Percentiles rank a stretch among this genome's conserved stretches.
These are phyloP conservation scores for Spilosoma lubricipeda DNA, from an alignment of 2,888 invertebrate species.

Conservation along the genomic window DNA sequence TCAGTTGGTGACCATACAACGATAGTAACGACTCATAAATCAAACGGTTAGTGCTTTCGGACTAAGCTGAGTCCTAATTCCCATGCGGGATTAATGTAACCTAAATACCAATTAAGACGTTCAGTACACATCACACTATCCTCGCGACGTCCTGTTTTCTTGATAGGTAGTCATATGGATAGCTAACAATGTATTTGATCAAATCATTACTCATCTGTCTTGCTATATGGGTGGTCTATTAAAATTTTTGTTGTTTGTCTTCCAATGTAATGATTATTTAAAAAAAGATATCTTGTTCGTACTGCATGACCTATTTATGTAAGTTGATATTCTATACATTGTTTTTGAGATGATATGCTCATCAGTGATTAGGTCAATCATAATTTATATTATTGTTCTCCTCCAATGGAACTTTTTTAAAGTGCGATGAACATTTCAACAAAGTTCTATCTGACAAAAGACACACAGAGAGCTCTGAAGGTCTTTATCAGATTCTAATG, in stretches of 20 bases:
- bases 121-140: slow-evolving; percentile 36
- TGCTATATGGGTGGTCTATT: slow-evolving; percentile 14
- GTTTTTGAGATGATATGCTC: background rate
- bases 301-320: background rate
- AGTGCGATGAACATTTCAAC: background rate
- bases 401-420: too few species aligned
- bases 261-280: background rate
- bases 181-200: slow-evolving; percentile 16
- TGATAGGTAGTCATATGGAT: slow-evolving; percentile 37
- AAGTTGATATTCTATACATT: background rate
- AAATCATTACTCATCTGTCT: slow-evolving; percentile 11
- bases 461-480: too few species aligned
- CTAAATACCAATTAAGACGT: slow-evolving; percentile 59
- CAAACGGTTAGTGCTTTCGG: slow-evolving; percentile 59
- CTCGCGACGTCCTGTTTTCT: background rate
- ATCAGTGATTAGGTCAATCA: background rate
- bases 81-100: slow-evolving; percentile 56
- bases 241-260: background rate
- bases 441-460: too few species aligned
- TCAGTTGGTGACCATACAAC: slow-evolving; percentile 51
- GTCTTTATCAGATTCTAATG: too few species aligned
- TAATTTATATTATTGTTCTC: background rate
- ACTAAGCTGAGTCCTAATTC: slow-evolving; percentile 63
- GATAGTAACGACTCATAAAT: slow-evolving; percentile 51
- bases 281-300: background rate